Percentiles rank a stretch among this genome's conserved stretches.
Conservation (phyloP, 1,140 invertebrate species). For the Nilaparvata lugens region DNA sequence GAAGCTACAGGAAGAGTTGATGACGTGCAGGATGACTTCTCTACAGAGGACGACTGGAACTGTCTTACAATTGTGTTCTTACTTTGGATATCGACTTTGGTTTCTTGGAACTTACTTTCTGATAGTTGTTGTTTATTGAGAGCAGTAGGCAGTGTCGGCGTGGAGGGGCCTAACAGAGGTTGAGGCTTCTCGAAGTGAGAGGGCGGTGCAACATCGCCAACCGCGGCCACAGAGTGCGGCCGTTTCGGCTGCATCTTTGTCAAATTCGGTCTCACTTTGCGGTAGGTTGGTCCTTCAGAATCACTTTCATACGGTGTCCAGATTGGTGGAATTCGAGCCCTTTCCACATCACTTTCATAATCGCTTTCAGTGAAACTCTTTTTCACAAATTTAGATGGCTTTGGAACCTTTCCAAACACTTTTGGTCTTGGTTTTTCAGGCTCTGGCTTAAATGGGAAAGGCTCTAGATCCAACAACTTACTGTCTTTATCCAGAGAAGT, state of each 20-base stretch:
- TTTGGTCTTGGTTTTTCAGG: conserved; percentile 32
- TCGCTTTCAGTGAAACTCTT: conserved; percentile 52
- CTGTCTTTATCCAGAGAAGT: conserved; percentile 13
- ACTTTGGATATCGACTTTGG: neutral
- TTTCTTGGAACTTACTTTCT: conserved; percentile 32
- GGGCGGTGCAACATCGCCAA: conserved; percentile 44
- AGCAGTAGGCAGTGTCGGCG: neutral
- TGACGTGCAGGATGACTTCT: neutral
- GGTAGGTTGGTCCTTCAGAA: conserved; percentile 47
- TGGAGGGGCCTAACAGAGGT: conserved; percentile 39
- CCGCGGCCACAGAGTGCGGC: conserved; percentile 41
- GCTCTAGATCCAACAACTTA: conserved; percentile 39
- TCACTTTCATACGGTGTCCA: conserved; percentile 58
- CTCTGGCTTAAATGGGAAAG: conserved; percentile 40
- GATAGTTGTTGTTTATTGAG: neutral
- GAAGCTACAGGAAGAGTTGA: conserved; percentile 43
- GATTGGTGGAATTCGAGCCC: conserved; percentile 40
- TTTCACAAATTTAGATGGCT: conserved; percentile 51
- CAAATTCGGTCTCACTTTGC: conserved; percentile 43
- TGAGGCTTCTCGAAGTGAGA: conserved; percentile 46
- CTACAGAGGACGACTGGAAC: conserved; percentile 1
- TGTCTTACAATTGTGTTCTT: conserved; percentile 6
- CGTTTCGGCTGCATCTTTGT: conserved; percentile 31
- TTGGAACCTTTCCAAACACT: conserved; percentile 38
- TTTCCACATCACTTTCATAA: conserved; percentile 60